Base-by-base conservation (phyloP, 2,113 vertebrate species). In the Trichomycterus rosablanca region DNA sequence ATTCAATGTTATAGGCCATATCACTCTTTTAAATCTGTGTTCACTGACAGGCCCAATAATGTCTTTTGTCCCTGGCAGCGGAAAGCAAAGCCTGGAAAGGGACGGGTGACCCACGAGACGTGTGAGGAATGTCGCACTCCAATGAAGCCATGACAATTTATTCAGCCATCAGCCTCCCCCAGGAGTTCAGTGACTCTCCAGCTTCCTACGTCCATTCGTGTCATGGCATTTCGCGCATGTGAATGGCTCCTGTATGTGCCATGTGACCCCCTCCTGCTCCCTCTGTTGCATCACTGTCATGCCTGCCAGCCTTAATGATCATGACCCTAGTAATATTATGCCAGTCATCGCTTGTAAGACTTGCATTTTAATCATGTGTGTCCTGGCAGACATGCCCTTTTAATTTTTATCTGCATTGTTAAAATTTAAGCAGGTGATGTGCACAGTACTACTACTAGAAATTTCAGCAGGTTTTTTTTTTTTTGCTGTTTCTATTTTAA, bases 21-120 rank as follows among this genome's bases (percentile, higher is more conserved):
- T 74, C 75, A 44, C 68, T 77, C 63, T 74, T 49, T 48, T 61
- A 79, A 80, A 81, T 82, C 68, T 75, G 72, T 63, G 63, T 44
- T 51, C 44, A 15, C 14, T 72, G 80, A 71, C 66, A 70, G 22
- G 40, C 55, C 37, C 68, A 72, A 80, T 77, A 70, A 71, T 71
- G 72, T 37, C 46, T 39, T 67, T 56, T 60, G 61, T 68, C 72
- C 14, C 23, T 15, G 69, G 53, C 15, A 60, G 30, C 46, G 56
- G n/a, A 43, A 52, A 4, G 26, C 43, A 52, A 3, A 5, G 50
- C 22, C 49, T 66, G 66, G 68, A 67, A 68, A 42, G 51, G 56
- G 2, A 61, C 52, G 55, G 45, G 54, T 39, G 48, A 67, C 58
- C 42, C 69, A 34, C 10, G 59, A 26, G 18, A 67, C 48, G 18